A percentile compares a stretch with the other conserved stretches of the same genome.
phyloP scores from a whole-genome alignment of 35 echinoderm and acorn worm genomes.

The Acanthaster planci region DNA sequence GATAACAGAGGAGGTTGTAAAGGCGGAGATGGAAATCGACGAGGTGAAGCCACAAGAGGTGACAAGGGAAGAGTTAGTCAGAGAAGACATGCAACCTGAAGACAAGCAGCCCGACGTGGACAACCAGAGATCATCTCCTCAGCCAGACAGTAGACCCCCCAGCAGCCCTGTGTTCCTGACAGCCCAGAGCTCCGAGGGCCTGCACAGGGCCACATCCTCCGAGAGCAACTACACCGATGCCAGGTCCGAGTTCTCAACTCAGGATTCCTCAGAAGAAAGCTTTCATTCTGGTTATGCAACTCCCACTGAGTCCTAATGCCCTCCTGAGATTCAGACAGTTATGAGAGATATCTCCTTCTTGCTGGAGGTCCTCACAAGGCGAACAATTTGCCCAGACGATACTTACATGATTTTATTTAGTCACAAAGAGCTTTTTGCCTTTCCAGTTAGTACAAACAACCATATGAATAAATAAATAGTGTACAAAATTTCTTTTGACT shows the following conservation, averaged over 20 bases:
- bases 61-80: no score
- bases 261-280: conserved; percentile 16
- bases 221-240: conserved; percentile 59
- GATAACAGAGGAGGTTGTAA: background rate
- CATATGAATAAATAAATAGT: background rate
- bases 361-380: background rate
- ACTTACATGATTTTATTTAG: background rate
- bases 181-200: background rate
- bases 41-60: background rate
- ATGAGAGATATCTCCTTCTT: background rate
- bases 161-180: background rate
- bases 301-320: background rate
- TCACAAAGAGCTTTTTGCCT: background rate
- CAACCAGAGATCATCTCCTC: background rate
- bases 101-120: background rate
- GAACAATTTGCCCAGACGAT: background rate
- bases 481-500: no score
- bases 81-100: no score
- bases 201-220: conserved; percentile 34
- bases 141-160: background rate
- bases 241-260: conserved; percentile 22
- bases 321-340: background rate
- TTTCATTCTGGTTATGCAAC: conserved; percentile 25
- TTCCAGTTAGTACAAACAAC: background rate
- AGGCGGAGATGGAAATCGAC: background rate